Evolutionary conservation across 2,113 vertebrate species (phyloP), one percentile per base, ranked within the genome.

Genomic region (Dicentrarchus labrax): DNA sequence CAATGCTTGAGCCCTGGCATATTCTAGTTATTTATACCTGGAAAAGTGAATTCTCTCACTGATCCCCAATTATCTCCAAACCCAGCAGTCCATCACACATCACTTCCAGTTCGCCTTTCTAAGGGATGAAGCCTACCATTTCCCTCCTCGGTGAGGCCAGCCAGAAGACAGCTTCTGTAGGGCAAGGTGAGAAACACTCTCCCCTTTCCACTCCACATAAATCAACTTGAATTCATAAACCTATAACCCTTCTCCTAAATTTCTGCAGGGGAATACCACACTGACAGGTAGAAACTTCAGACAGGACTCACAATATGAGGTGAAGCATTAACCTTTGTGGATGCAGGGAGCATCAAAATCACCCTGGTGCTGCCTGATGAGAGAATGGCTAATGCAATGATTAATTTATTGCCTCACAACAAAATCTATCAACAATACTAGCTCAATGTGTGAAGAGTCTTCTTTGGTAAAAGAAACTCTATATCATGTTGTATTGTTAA

Each of bases 11-110:
- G 24, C 45, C 13, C 9, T 39, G 48, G 59, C 24, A 68, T 70
- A 61, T 82, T 76, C 22, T 48, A 19, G 80, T 91, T 88, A 91
- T 92, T 90, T 90, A 90, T 88, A 85, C 82, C 83, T 82, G 80
- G 60, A 82, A 82, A 87, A 78, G 39, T 81, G 82, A 90, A 89
- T 85, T 88, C 66, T 85, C 71, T 85, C 71, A 50, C 86, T 89
- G 71, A 92, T 91, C 88, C 75, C 80, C 73, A 90, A 89, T 91
- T 86, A 89, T 92, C 74, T 79, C 69, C 54, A 81, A 84, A 78
- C 80, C 86, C 85, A 78, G 72, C 56, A 74, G 77, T 72, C 80
- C 76, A 82, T 87, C 86, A 91, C 67, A 69, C 47, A 38, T 65
- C 50, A 69, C 47, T 41, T 65, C 50, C 64, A 79, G 69, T 56